These are phyloP conservation scores for Epicampocera succincta DNA, from an alignment of 2,888 invertebrate species.

Conservation along the genomic window DNA sequence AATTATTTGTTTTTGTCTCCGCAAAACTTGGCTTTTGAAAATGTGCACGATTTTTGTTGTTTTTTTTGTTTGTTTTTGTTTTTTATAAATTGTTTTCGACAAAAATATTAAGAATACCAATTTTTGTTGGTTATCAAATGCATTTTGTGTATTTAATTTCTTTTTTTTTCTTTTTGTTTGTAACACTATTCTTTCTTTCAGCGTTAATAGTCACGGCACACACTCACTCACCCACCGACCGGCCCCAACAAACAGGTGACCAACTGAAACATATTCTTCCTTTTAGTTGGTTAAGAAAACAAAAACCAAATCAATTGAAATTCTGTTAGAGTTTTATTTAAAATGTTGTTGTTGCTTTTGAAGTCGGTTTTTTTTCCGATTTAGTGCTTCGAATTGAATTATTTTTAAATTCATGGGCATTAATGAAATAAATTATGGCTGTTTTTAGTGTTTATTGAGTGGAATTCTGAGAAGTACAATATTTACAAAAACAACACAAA, in stretches of 20 bases:
- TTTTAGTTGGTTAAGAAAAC: neutral
- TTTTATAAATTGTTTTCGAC: too few relatives aligned
- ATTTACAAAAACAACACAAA: too few relatives aligned
- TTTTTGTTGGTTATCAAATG: neutral
- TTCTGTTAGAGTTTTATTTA: slow-evolving; percentile 37
- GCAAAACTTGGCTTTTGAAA: neutral
- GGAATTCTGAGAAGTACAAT: slow-evolving; percentile 42
- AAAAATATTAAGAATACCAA: too few relatives aligned
- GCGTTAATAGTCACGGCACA: slow-evolving; percentile 22
- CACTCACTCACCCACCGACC: neutral
- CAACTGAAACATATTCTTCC: slow-evolving; percentile 31
- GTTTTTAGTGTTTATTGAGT: slow-evolving; percentile 11
- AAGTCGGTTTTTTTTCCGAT: slow-evolving; percentile 5
- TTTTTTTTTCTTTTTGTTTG: neutral
- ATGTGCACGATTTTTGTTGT: neutral
- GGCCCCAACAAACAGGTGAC: slow-evolving; percentile 31
- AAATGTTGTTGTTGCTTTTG: slow-evolving; percentile 29
- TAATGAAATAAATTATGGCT: slow-evolving; percentile 15
- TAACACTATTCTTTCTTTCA: neutral
- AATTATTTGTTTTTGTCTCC: neutral
- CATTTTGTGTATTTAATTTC: neutral
- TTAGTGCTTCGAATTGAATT: slow-evolving; percentile 29
- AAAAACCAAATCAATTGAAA: slow-evolving; percentile 58
- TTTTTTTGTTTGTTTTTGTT: too few relatives aligned
- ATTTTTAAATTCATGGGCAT: slow-evolving; percentile 35